Conservation (phyloP, 2,797 vertebrate genomes). For the Darevskia mixta region DNA sequence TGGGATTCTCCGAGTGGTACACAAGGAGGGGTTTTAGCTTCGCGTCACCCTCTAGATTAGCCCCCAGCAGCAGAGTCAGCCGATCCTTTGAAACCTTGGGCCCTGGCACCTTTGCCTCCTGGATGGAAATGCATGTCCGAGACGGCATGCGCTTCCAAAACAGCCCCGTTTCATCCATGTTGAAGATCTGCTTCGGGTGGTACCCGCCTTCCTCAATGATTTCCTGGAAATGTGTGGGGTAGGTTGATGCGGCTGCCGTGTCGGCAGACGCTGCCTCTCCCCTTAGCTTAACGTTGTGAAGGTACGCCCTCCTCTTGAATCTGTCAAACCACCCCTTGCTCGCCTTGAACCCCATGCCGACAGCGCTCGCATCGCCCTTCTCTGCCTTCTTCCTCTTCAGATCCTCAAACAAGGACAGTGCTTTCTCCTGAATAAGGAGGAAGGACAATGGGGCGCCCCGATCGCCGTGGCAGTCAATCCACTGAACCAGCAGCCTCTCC, state of each 20-base stretch:
- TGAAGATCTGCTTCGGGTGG: constrained; percentile 9
- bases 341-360: background rate
- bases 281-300: background rate
- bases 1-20: constrained; percentile 4
- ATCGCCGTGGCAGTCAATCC: background rate
- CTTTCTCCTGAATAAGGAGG: background rate
- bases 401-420: background rate
- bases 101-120: background rate
- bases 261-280: background rate
- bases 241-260: background rate
- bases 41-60: constrained; percentile 14
- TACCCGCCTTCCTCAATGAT: background rate
- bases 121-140: background rate
- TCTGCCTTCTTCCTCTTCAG: background rate
- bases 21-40: constrained; percentile 26
- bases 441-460: background rate
- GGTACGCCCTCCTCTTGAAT: constrained; percentile 1
- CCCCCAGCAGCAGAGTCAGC: constrained; percentile 16
- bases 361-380: background rate
- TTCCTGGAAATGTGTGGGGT: background rate
- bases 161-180: background rate
- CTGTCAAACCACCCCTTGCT: constrained; percentile 26
- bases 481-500: background rate
- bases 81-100: constrained; percentile 21
- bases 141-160: constrained; percentile 18